Percentiles rank a stretch among this genome's conserved stretches.
Conservation (phyloP, 2,888 invertebrate species). For the Megamerina dolium region DNA sequence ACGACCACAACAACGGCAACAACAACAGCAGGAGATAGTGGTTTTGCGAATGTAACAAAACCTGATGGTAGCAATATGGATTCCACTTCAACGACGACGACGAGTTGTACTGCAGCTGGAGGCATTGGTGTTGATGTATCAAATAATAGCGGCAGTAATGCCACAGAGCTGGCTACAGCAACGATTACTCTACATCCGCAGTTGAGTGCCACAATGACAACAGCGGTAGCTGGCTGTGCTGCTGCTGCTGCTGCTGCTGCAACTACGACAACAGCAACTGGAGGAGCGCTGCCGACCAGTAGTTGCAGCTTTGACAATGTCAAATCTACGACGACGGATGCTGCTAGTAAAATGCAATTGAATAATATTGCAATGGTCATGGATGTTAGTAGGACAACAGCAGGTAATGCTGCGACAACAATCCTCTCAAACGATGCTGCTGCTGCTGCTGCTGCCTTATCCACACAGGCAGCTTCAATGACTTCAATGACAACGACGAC, state of each 20-base stretch:
- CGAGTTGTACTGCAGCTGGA: slow-evolving; percentile 6
- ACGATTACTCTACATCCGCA: background rate
- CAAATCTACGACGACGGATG: slow-evolving; percentile 9
- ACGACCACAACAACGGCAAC: slow-evolving; percentile 1
- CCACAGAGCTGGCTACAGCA: background rate
- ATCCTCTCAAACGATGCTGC: background rate
- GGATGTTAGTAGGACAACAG: slow-evolving; percentile 5
- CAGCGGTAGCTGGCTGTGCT: slow-evolving; percentile 3
- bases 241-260: slow-evolving; percentile 8
- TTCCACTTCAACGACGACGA: background rate
- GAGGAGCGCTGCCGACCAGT: too few relatives aligned
- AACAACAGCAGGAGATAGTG: slow-evolving; percentile 2
- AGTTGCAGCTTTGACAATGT: slow-evolving; percentile 8
- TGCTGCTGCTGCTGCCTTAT: background rate
- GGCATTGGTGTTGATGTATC: slow-evolving; percentile 3
- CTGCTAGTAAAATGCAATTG: slow-evolving; percentile 6
- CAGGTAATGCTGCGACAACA: slow-evolving; percentile 1
- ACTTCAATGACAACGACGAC: too few relatives aligned
- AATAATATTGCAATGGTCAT: slow-evolving; percentile 13
- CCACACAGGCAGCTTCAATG: background rate
- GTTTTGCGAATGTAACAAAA: slow-evolving; percentile 12
- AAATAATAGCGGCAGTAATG: slow-evolving; percentile 3
- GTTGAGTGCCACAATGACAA: slow-evolving; percentile 6
- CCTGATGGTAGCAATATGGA: slow-evolving; percentile 3
- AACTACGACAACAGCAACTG: background rate